These are phyloP conservation scores for Agrotis segetum DNA, from an alignment of 2,888 invertebrate genomes.

Conservation along the genomic window DNA sequence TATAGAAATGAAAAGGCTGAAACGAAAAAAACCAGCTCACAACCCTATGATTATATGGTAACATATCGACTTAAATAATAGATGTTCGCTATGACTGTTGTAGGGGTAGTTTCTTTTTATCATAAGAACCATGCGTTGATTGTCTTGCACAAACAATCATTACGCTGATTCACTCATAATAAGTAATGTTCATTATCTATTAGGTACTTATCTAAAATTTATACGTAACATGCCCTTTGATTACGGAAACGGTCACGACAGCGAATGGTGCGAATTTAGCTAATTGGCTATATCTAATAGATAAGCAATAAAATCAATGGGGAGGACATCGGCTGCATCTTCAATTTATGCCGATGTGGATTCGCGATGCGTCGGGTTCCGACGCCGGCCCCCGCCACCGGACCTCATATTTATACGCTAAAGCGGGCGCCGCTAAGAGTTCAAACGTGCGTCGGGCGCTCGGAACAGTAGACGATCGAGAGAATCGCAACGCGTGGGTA, in stretches of 20 bases:
- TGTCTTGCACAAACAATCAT: not conserved
- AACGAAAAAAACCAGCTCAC: not conserved
- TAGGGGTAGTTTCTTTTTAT: not conserved
- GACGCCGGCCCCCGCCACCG: slow-evolving; percentile 89
- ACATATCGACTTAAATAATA: not conserved
- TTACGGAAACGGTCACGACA: slow-evolving; percentile 83
- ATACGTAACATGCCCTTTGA: slow-evolving; percentile 77
- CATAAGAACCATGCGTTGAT: not conserved
- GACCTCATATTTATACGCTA: slow-evolving; percentile 90
- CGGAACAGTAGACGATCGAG: slow-evolving; percentile 89
- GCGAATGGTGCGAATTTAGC: slow-evolving; percentile 83
- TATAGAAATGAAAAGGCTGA: not conserved
- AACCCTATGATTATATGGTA: too few species aligned
- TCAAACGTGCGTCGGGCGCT: slow-evolving; percentile 90
- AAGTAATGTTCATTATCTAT: slow-evolving; percentile 61
- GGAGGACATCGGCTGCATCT: slow-evolving; percentile 89
- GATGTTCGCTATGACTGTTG: not conserved
- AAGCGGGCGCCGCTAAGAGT: slow-evolving; percentile 89
- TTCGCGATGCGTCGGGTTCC: slow-evolving; percentile 88
- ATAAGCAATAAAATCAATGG: slow-evolving; percentile 89
- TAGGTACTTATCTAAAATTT: slow-evolving; percentile 67
- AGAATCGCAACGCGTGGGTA: slow-evolving; percentile 89
- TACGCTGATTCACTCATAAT: slow-evolving; percentile 63
- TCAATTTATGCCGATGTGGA: slow-evolving; percentile 89
- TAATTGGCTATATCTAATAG: slow-evolving; percentile 88